Conservation (phyloP, 2,113 vertebrate genomes). For the Poecilia latipinna region DNA sequence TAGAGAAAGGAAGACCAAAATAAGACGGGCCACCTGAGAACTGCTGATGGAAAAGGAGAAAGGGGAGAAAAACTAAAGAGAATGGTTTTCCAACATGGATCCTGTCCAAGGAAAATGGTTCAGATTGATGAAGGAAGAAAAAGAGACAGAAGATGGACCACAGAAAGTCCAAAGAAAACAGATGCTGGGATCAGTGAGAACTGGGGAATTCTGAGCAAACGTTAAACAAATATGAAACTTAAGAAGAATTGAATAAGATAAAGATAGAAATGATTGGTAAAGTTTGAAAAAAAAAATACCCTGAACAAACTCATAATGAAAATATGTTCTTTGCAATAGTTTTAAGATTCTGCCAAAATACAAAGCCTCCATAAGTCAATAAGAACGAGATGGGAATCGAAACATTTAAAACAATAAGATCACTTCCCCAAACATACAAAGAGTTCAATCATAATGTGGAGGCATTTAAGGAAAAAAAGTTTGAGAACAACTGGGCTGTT, state of each 20-base stretch:
- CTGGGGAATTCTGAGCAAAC: conserved; percentile 43
- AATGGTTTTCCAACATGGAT: conserved; percentile 41
- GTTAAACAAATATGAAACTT: background rate
- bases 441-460: no score
- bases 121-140: conserved; percentile 43
- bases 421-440: no score
- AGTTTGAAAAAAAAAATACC: background rate
- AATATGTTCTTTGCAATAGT: no score
- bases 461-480: no score
- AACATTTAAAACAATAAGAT: no score
- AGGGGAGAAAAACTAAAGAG: background rate
- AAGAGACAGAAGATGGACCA: conserved; percentile 14
- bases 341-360: no score
- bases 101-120: conserved; percentile 50
- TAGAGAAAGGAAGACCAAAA: background rate
- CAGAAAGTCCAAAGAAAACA: conserved; percentile 60
- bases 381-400: no score
- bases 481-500: no score
- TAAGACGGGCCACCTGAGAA: background rate
- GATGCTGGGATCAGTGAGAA: conserved; percentile 1
- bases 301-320: no score
- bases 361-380: no score
- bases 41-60: background rate
- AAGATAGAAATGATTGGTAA: background rate
- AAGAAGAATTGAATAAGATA: background rate